These are phyloP conservation scores for Apistogramma diplotaenia DNA, from an alignment of 2,113 vertebrate species.

Conservation along the genomic window DNA sequence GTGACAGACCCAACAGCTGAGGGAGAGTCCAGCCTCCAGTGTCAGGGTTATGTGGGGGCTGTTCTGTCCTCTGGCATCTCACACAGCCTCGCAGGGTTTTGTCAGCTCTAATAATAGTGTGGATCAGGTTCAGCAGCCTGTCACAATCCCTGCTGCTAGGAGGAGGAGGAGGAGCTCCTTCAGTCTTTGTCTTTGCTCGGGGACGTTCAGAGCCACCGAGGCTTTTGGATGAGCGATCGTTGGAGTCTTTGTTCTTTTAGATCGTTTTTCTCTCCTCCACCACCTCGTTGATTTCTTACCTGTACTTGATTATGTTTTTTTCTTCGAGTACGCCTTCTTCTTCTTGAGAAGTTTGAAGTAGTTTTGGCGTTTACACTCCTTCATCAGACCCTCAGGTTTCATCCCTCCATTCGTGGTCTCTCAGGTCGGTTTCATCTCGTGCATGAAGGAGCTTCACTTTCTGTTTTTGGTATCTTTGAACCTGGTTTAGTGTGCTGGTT, in stretches of 20 bases:
- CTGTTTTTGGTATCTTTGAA: not conserved
- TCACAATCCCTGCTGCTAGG: not conserved
- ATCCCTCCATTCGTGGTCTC: not conserved
- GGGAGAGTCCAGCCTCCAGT: not conserved
- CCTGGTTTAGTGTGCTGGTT: too few species aligned
- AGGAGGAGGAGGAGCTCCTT: conserved; percentile 27
- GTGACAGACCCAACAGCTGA: not conserved
- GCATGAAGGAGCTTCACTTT: not conserved
- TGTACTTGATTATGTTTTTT: rapidly evolving
- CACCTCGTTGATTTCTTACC: rapidly evolving
- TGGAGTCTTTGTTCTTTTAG: not conserved
- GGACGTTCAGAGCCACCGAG: not conserved
- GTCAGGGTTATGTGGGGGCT: conserved; percentile 47
- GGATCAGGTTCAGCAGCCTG: conserved; percentile 49
- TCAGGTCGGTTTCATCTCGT: not conserved
- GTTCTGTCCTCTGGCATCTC: conserved; percentile 53
- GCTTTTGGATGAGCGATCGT: not conserved
- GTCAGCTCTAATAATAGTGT: conserved; percentile 72
- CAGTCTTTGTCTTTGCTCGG: not conserved
- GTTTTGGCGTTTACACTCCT: not conserved
- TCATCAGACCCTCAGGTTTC: not conserved
- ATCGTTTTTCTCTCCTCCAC: not conserved
- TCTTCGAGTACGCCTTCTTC: not conserved
- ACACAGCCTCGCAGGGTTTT: not conserved
- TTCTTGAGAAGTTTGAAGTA: rapidly evolving